Base-by-base conservation (phyloP, 2,797 vertebrate genomes). In the Saxicola maurus region DNA sequence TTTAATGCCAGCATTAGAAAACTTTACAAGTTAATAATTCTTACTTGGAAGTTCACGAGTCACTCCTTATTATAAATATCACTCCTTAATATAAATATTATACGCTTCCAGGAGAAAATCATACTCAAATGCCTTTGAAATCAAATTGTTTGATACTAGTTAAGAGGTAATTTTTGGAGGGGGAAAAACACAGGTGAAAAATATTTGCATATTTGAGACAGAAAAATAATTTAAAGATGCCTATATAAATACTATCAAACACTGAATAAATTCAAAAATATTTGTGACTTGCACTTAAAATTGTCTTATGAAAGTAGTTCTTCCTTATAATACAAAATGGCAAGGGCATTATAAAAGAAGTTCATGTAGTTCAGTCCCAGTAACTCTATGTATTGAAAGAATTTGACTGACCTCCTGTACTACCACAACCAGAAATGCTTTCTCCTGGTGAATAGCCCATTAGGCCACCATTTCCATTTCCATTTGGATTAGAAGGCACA, bases 401-500 rank as follows among this genome's bases (percentile, higher is more conserved):
- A 59, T 74, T 76, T 84, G 42, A 96, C 97, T 96, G 95, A 99
- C 98, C 97, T 90, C 97, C 96, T 74, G 97, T 69, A 93, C 93
- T 92, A 79, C 96, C 87, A 88, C 97, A 94, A 4, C 97, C 96
- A 51, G 97, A 97, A 42, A 96, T 57, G 27, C 91, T 96, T 87
- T 98, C 97, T 82, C 97, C 97, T 52, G 96, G 92, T 65, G 97
- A 96, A 92, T 98, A 96, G 59, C 97, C 96, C 97, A 98, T 97
- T 85, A 97, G 93, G 64, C 98, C 97, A 46, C 97, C 95, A 77
- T 98, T 98, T 20, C 96, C 94, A 49, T 97, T 97, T 74, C 96
- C 96, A 91, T 87, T 97, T 61, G 97, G 96, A 93, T 98, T 98
- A 90, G 97, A 98, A 95, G 98, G 98, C 94, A 99, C 98, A 55